These are phyloP conservation scores for Antitype chi DNA, from an alignment of 2,888 invertebrate genomes.

Conservation along the genomic window DNA sequence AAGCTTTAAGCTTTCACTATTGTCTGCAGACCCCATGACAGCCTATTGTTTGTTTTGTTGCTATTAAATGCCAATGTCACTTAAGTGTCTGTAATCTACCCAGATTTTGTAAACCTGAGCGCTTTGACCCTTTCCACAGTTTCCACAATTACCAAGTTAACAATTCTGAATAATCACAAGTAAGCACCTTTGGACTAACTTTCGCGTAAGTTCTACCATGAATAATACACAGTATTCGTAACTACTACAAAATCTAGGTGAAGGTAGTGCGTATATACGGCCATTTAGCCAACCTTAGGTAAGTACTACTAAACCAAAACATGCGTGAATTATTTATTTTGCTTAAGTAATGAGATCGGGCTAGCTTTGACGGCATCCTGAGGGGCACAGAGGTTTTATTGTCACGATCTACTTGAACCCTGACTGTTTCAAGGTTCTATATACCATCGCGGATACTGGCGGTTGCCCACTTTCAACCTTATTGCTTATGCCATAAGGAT, in stretches of 20 bases:
- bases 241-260: conserved; percentile 5
- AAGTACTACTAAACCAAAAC: conserved; percentile 12
- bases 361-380: conserved; percentile 7
- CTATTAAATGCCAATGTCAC: too few relatives aligned
- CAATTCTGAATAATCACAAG: conserved; percentile 16
- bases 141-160: conserved; percentile 17
- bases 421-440: not conserved
- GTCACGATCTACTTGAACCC: conserved; percentile 1
- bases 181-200: conserved; percentile 17
- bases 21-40: too few relatives aligned
- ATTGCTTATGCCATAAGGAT: too few relatives aligned
- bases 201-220: conserved; percentile 22
- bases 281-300: not conserved
- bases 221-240: conserved; percentile 44
- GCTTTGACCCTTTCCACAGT: not conserved
- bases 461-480: too few relatives aligned
- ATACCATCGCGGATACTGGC: too few relatives aligned
- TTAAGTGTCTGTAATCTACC: too few relatives aligned
- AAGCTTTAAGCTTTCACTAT: too few relatives aligned
- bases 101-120: too few relatives aligned
- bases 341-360: conserved; percentile 20
- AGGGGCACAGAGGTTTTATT: not conserved
- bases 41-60: too few relatives aligned
- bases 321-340: conserved; percentile 18
- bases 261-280: conserved; percentile 13